A percentile compares a stretch with the other conserved stretches of the same genome.
phyloP scores from a whole-genome alignment of 2,113 vertebrate species.

The Ploceus nigricollis region DNA sequence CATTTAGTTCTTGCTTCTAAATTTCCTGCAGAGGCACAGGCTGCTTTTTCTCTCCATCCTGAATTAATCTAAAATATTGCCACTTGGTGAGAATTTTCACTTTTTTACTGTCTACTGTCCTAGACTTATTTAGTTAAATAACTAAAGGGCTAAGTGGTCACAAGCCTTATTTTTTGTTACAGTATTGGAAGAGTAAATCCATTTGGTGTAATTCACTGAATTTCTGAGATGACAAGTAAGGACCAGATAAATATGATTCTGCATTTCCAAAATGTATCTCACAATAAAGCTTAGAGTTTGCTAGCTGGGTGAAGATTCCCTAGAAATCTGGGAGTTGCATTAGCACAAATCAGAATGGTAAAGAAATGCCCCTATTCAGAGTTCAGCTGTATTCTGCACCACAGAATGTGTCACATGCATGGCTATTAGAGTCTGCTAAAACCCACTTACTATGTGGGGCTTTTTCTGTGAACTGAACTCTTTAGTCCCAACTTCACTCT shows the following conservation, averaged over 20 bases:
- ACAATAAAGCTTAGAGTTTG: not conserved
- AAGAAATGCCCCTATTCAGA: not conserved
- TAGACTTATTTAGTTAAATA: not conserved
- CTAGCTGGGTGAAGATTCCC: not conserved
- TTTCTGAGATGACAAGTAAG: not conserved
- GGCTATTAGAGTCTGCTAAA: not conserved
- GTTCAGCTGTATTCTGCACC: not conserved
- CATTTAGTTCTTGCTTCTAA: conserved; percentile 20
- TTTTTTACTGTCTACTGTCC: not conserved
- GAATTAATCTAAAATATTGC: not conserved
- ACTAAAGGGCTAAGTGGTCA: not conserved
- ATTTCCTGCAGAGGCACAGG: not conserved
- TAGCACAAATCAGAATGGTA: not conserved
- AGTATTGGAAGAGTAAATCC: not conserved
- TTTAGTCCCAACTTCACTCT: not conserved
- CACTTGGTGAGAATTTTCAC: not conserved
- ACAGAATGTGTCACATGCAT: not conserved
- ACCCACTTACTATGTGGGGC: not conserved
- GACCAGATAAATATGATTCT: not conserved
- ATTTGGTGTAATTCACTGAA: not conserved
- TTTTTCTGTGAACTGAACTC: not conserved
- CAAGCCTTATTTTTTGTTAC: not conserved
- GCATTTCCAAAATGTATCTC: not conserved
- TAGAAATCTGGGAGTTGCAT: not conserved
- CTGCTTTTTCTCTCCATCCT: not conserved